Base-by-base conservation (phyloP, 1,140 invertebrate species). In the Pteromalus puparum region DNA sequence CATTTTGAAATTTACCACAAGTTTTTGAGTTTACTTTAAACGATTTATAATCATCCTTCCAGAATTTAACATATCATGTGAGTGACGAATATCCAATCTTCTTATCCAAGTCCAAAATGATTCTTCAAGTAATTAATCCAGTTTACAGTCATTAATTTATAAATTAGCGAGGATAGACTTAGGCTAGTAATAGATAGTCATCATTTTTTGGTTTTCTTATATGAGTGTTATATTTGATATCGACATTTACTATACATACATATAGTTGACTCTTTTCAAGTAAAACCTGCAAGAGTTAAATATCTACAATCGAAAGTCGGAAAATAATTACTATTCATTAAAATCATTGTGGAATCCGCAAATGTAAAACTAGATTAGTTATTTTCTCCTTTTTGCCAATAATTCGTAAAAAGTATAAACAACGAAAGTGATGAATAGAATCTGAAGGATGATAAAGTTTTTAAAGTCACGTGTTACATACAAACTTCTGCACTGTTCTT, bases 81-180 rank as follows among this genome's bases (percentile, higher is more conserved):
- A 79, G 21, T n/a, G 13, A 84, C 73, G 26, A 70, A 73, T 38
- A 84, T 18, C 26, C 70, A 28, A 65, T 73, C 67, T n/a, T 53
- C 46, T 83, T 48, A 72, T 83, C 53, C 9, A 74, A 84, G 70
- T 75, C 21, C 12, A 6, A 75, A 30, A 67, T 67, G 30, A 24
- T 72, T 46, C 24, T 72, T 12, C 4, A 68, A 81, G 61, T 34
- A 30, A 81, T 76, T 24, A 85, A 38, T 61, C 46, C 77, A 76
- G n/a, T 77, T 73, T 79, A 46, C 67, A 85, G 84, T 85, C 74
- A 85, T 82, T 82, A 82, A 78, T 73, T 85, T 85, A 82, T 82
- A 78, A 82, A 78, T 79, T 61, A 85, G 84, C 78, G 73, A 82
- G n/a, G 26, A 85, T 82, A 85, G 80, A 85, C 42, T 70, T 82